Percentiles rank a stretch among this genome's conserved stretches.
Conservation (phyloP, 1,140 invertebrate genomes). For the Brachionus asplanchnoidis region DNA sequence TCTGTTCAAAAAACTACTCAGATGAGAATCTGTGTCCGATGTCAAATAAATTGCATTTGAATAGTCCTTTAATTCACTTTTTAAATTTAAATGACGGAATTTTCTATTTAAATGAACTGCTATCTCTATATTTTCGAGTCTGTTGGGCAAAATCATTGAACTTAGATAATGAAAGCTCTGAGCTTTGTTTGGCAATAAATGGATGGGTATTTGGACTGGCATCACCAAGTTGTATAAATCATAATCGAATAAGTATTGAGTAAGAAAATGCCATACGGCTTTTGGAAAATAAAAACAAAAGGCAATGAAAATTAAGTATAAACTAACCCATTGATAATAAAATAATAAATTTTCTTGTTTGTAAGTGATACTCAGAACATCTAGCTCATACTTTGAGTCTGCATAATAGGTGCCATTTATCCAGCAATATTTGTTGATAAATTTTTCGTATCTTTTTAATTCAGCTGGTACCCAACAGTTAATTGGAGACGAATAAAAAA, state of each 20-base stretch:
- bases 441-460: conserved; percentile 43
- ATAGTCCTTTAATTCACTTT: background rate
- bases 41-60: background rate
- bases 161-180: background rate
- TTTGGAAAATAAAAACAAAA: conserved; percentile 90
- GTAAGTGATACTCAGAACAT: background rate
- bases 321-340: conserved; percentile 66
- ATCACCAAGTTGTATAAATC: background rate
- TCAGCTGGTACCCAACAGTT: conserved; percentile 45
- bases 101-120: background rate
- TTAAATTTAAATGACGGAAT: background rate
- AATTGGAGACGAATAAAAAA: conserved; percentile 42
- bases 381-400: background rate
- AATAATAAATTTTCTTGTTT: background rate
- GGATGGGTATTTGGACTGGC: background rate
- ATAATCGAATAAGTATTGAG: background rate
- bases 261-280: conserved; percentile 46
- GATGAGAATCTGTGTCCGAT: background rate
- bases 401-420: conserved; percentile 42
- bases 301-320: conserved; percentile 74
- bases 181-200: background rate
- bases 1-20: background rate
- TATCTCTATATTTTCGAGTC: background rate
- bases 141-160: background rate
- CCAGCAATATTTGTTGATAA: conserved; percentile 44